Base-by-base conservation (phyloP, 2,797 vertebrate species). In the Cheirogaleus major region DNA sequence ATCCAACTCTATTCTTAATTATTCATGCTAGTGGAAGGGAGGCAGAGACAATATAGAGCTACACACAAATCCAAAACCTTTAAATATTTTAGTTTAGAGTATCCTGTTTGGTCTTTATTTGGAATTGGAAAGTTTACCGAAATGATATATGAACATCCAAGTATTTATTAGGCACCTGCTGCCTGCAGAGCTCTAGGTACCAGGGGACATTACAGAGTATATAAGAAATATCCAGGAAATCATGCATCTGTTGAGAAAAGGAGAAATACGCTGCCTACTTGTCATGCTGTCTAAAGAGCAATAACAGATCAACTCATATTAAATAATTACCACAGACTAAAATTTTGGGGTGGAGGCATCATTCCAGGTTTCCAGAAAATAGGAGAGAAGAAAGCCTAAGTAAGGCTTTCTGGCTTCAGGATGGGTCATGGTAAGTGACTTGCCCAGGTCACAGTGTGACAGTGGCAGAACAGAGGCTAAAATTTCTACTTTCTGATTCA, bases 61-160 rank as follows among this genome's bases (percentile, higher is more conserved):
- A 50, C 17, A 52, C 5, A 41, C 41, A 93, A 59, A 73, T 25
- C 50, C 41, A 45, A 81, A 89, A 59, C 5, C 13, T 38, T 84
- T 92, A 63, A 88, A 75, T 90, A 95, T 82, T 93, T 91, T 52
- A 81, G 22, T 89, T 82, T 84, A 80, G 18, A 92, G 65, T 48
- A 3, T 93, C 48, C 25, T 76, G 10, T 72, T 87, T 92, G 52
- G 93, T 45, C 93, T 93, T 80, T 65, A 52, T 43, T 84, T 88
- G 48, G 27, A 95, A 67, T n/a, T 63, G 10, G 13, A 90, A 93
- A 87, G 7, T 87, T 57, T 95, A 89, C 45, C 43, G 81, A 79
- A 86, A 55, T 78, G 27, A 72, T 57, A 25, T 18, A 55, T 22
- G n/a, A 87, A 83, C 5, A 20, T 81, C 61, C 80, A 85, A 75